phyloP scores from a whole-genome alignment of 2,888 invertebrate species.

The Aricia artaxerxes region DNA sequence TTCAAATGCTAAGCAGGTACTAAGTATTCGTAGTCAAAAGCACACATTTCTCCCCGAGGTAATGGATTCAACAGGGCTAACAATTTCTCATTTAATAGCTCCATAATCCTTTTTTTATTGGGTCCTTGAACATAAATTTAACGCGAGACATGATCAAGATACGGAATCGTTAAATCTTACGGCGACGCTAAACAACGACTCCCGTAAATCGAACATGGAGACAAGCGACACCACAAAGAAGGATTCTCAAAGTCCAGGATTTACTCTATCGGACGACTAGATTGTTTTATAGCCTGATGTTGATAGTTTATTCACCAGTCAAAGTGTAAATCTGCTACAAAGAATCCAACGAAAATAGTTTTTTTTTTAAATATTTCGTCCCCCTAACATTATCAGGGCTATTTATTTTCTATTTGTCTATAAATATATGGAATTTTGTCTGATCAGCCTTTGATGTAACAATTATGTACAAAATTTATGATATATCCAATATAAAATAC shows the following conservation, averaged over 20 bases:
- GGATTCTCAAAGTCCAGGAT: constrained; percentile 14
- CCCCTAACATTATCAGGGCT: too few species aligned
- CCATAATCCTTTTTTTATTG: constrained; percentile 18
- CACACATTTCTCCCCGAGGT: background rate
- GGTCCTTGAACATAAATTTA: constrained; percentile 22
- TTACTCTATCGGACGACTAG: constrained; percentile 13
- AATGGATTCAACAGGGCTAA: background rate
- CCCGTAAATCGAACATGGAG: background rate
- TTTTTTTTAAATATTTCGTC: too few species aligned
- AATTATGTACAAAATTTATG: too few species aligned
- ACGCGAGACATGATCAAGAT: constrained; percentile 24
- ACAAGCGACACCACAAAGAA: constrained; percentile 28
- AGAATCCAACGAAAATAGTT: background rate
- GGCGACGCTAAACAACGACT: constrained; percentile 21
- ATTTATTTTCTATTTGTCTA: too few species aligned
- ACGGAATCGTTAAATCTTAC: constrained; percentile 25
- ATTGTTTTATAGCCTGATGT: constrained; percentile 6
- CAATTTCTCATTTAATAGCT: background rate
- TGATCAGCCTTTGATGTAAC: too few species aligned
- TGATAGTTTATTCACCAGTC: constrained; percentile 1
- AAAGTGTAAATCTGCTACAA: background rate
- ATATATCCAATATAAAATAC: too few species aligned
- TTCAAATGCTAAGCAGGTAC: background rate
- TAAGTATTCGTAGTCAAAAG: background rate
- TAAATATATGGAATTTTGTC: too few species aligned